phyloP scores from a whole-genome alignment of 2,888 invertebrate genomes.

The Polyploca ridens region DNA sequence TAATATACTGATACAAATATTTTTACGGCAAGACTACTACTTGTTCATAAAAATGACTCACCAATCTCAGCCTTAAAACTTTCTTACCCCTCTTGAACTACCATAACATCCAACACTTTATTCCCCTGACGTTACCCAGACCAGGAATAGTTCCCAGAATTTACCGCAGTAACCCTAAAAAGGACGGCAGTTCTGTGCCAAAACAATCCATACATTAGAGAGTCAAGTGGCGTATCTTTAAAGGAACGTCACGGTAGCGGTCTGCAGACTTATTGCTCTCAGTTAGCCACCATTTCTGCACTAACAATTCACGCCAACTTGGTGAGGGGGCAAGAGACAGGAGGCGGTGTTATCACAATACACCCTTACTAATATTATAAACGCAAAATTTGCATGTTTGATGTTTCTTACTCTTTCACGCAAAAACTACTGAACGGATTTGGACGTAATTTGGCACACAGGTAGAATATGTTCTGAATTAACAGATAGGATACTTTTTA shows the following conservation, averaged over 20 bases:
- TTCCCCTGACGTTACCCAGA: not conserved
- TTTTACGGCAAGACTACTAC: no score
- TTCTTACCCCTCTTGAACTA: not conserved
- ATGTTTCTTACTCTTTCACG: no score
- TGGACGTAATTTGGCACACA: no score
- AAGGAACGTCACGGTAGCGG: slow-evolving; percentile 61
- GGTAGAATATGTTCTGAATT: no score
- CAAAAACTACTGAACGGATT: no score
- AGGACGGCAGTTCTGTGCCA: slow-evolving; percentile 29
- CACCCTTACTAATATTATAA: no score
- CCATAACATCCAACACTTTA: not conserved
- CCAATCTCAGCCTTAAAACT: not conserved
- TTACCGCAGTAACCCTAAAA: slow-evolving; percentile 6
- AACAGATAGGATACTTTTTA: no score
- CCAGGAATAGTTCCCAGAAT: not conserved
- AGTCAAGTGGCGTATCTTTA: slow-evolving; percentile 66
- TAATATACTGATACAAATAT: no score
- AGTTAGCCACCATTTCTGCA: slow-evolving; percentile 56
- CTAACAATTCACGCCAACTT: slow-evolving; percentile 37
- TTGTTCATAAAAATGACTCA: no score
- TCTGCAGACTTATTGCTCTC: slow-evolving; percentile 60
- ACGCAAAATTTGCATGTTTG: no score
- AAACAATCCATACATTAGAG: slow-evolving; percentile 68
- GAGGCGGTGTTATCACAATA: not conserved
- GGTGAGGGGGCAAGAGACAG: slow-evolving; percentile 29